Evolutionary conservation across 2,113 vertebrate species (phyloP).

Genomic region (Sebastes schlegelii): DNA sequence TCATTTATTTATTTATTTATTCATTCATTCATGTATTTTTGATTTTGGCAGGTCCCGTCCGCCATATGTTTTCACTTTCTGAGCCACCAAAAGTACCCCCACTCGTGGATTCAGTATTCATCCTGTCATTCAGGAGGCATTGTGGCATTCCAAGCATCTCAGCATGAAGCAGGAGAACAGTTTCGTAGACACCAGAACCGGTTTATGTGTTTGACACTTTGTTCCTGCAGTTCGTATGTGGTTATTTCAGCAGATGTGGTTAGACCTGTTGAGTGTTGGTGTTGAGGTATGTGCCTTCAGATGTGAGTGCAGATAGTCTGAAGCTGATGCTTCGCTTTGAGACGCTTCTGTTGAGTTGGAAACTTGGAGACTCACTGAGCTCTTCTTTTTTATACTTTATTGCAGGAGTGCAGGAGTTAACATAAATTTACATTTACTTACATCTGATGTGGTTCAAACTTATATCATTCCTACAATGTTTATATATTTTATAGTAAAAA

Average conservation of each 20-base stretch:
- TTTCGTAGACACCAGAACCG: not conserved
- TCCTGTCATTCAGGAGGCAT: not conserved
- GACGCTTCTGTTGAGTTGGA: not conserved
- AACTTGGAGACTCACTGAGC: not conserved
- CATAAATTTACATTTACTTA: not conserved
- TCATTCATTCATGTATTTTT: too few species aligned
- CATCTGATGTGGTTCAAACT: not conserved
- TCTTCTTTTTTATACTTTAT: not conserved
- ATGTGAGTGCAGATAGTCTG: not conserved
- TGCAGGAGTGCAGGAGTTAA: not conserved
- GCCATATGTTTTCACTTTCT: not conserved
- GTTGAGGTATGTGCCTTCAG: not conserved
- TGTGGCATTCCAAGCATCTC: not conserved
- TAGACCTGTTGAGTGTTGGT: not conserved
- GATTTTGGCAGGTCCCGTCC: too few species aligned
- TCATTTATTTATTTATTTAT: too few species aligned
- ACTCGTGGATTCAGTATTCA: not conserved
- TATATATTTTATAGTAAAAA: too few species aligned
- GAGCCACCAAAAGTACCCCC: not conserved
- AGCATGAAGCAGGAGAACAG: not conserved
- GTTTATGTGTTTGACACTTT: not conserved
- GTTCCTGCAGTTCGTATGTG: not conserved
- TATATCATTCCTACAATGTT: too few species aligned
- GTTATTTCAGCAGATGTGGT: not conserved
- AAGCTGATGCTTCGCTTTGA: not conserved